Conservation (phyloP, 2,113 vertebrate species). For the Chionomys nivalis region DNA sequence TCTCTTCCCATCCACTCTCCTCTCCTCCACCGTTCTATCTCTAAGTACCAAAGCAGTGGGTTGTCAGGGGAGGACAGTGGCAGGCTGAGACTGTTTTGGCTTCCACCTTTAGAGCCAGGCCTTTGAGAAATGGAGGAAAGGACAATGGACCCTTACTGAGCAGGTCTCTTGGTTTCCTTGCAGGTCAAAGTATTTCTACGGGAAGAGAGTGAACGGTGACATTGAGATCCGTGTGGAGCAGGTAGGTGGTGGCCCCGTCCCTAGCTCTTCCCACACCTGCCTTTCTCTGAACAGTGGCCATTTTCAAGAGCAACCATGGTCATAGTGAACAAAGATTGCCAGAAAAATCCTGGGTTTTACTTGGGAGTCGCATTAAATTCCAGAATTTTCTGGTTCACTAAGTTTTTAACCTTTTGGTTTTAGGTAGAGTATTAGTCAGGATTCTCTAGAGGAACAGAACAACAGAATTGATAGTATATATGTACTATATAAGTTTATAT, state of each 20-base stretch:
- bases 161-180: slow-evolving; percentile 57
- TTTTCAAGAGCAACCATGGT: not conserved
- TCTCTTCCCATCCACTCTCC: not conserved
- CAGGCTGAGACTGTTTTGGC: not conserved
- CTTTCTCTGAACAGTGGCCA: not conserved
- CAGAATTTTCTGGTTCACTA: not conserved
- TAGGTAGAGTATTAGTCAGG: not conserved
- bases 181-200: slow-evolving; percentile 96
- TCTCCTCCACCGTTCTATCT: not conserved
- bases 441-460: not conserved
- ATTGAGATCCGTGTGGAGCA: slow-evolving; percentile 97
- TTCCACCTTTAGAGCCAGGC: not conserved
- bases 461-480: not conserved
- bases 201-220: slow-evolving; percentile 95
- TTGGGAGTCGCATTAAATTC: not conserved
- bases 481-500: not conserved
- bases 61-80: not conserved
- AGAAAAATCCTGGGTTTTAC: not conserved
- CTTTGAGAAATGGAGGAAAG: not conserved
- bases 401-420: slow-evolving; percentile 1
- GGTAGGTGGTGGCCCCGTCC: slow-evolving; percentile 85
- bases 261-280: accelerated
- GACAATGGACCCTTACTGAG: not conserved
- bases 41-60: not conserved
- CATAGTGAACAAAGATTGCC: not conserved